Evolutionary conservation across 2,888 invertebrate genomes (phyloP).

Genomic region (Cartodere bifasciata): DNA sequence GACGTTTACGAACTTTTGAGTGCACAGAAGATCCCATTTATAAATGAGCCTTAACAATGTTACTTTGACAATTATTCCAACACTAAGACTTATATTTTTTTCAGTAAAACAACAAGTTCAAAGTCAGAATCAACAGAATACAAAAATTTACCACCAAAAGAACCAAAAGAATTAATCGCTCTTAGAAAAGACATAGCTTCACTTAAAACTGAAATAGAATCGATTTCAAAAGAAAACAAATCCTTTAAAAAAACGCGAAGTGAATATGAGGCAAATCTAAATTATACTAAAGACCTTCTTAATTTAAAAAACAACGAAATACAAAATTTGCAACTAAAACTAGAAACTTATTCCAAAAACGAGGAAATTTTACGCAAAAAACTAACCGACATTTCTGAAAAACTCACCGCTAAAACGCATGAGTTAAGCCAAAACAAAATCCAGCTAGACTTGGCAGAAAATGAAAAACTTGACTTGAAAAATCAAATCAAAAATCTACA

Average conservation of each 20-base stretch:
- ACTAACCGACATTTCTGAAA: background rate
- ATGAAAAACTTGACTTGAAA: too few relatives aligned
- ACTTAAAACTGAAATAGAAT: slow-evolving; percentile 19
- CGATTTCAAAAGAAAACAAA: slow-evolving; percentile 20
- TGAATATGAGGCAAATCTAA: slow-evolving; percentile 22
- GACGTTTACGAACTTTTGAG: too few relatives aligned
- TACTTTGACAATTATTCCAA: too few relatives aligned
- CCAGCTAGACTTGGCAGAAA: too few relatives aligned
- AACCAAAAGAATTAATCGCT: slow-evolving; percentile 19
- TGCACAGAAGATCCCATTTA: too few relatives aligned
- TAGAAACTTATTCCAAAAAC: too few relatives aligned
- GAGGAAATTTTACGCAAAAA: background rate
- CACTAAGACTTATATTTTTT: too few relatives aligned
- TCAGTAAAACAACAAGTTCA: slow-evolving; percentile 10
- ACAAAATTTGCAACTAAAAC: slow-evolving; percentile 19
- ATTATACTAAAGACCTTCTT: slow-evolving; percentile 24
- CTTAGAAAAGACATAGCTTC: slow-evolving; percentile 19
- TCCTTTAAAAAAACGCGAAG: slow-evolving; percentile 18
- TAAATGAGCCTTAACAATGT: too few relatives aligned
- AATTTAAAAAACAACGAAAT: slow-evolving; percentile 19
- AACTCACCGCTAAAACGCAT: too few relatives aligned
- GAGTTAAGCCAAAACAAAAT: too few relatives aligned
- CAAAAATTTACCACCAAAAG: slow-evolving; percentile 23
- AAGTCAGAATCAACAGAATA: slow-evolving; percentile 28
- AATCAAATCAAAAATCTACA: too few relatives aligned